phyloP scores from a whole-genome alignment of 2,113 vertebrate species.

The Anoplopoma fimbria region DNA sequence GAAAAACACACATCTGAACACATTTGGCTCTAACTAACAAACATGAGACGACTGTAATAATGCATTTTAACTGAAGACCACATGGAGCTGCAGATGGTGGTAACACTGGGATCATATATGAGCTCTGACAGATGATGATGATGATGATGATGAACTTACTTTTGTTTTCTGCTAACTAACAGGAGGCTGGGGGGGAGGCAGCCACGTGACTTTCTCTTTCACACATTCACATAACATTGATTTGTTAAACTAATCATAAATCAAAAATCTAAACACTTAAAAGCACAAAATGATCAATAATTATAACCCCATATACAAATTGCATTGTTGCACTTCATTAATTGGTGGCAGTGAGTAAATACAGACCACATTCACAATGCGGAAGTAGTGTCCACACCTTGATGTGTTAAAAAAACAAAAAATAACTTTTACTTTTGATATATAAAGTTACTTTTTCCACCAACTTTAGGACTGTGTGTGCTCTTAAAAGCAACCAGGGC shows the following conservation, averaged over 20 bases:
- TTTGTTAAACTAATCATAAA: background rate
- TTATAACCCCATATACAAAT: background rate
- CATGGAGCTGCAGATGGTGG: constrained; percentile 53
- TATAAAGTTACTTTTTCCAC: background rate
- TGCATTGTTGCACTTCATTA: background rate
- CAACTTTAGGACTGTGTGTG: background rate
- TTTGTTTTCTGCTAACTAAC: constrained; percentile 67
- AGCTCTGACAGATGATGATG: constrained; percentile 62
- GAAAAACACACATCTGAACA: background rate
- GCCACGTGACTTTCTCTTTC: constrained; percentile 52
- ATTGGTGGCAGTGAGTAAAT: background rate
- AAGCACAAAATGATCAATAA: accelerated
- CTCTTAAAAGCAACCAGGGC: background rate
- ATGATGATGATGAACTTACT: constrained; percentile 47
- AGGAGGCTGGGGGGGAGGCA: constrained; percentile 15
- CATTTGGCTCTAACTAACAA: constrained; percentile 22
- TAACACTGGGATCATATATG: constrained; percentile 29
- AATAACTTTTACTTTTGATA: background rate
- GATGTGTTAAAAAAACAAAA: background rate
- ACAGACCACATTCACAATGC: constrained; percentile 52
- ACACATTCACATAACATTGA: constrained; percentile 8
- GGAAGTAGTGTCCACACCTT: constrained; percentile 70
- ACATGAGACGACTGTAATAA: background rate
- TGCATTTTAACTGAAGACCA: background rate
- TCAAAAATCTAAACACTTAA: background rate